Evolutionary conservation across 2,113 vertebrate species (phyloP).

Genomic region (Motacilla tschutschensis): DNA sequence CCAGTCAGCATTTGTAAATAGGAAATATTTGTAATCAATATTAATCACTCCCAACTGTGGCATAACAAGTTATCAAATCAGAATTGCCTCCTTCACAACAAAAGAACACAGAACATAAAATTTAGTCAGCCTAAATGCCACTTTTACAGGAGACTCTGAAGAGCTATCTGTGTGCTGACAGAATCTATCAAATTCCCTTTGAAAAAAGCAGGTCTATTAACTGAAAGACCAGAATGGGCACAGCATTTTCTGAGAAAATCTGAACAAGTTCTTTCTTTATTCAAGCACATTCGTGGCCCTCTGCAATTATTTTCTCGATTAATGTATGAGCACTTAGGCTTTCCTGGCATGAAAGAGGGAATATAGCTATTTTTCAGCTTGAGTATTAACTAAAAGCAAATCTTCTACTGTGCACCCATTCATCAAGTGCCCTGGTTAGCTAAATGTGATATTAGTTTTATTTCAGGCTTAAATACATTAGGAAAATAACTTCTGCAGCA

Average conservation of each 20-base stretch:
- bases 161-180: neutral
- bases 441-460: neutral
- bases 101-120: neutral
- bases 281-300: neutral
- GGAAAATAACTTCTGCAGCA: neutral
- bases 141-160: neutral
- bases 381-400: slow-evolving; percentile 15
- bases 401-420: neutral
- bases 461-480: slow-evolving; percentile 16
- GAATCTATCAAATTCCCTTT: neutral
- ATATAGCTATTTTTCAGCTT: neutral
- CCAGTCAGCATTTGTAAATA: neutral
- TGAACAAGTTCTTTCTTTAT: neutral
- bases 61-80: neutral
- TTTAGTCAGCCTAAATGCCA: neutral
- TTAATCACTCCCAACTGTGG: neutral
- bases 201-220: neutral
- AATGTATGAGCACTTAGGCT: neutral
- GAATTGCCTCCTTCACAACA: neutral
- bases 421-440: neutral
- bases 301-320: neutral
- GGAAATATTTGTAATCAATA: neutral
- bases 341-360: neutral
- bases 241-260: neutral
- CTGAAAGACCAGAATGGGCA: neutral